These are phyloP conservation scores for Drosophila ezoana DNA, from an alignment of 2,888 invertebrate species.

Conservation along the genomic window DNA sequence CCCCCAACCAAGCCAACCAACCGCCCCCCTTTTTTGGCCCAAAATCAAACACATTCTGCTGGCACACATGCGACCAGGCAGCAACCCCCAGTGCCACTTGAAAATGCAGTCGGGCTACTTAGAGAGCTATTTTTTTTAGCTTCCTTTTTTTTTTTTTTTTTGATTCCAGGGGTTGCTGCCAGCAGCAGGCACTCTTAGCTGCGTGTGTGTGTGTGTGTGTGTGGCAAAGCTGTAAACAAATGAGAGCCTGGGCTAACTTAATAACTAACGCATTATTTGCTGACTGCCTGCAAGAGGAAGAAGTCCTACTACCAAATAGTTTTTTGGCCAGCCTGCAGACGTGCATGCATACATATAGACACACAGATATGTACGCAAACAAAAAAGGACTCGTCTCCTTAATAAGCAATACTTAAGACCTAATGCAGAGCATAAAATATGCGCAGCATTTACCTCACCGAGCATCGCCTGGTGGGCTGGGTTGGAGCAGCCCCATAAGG, in stretches of 20 bases:
- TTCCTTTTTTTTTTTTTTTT: no score
- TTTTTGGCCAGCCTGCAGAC: not conserved
- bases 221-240: slow-evolving; percentile 68
- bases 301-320: slow-evolving; percentile 18
- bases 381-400: slow-evolving; percentile 50
- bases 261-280: slow-evolving; percentile 68
- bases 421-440: slow-evolving; percentile 77
- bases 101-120: slow-evolving; percentile 76
- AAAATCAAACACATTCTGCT: slow-evolving; percentile 55
- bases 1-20: not conserved
- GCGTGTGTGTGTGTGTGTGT: slow-evolving; percentile 12
- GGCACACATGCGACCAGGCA: slow-evolving; percentile 45
- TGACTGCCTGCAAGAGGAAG: slow-evolving; percentile 10
- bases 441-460: slow-evolving; percentile 66
- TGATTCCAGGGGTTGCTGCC: slow-evolving; percentile 52
- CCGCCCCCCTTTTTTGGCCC: slow-evolving; percentile 1
- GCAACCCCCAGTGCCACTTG: slow-evolving; percentile 57
- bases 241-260: slow-evolving; percentile 64
- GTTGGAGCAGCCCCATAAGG: slow-evolving; percentile 34
- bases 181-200: slow-evolving; percentile 7
- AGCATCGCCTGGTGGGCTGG: not conserved
- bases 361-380: slow-evolving; percentile 1
- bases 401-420: slow-evolving; percentile 77
- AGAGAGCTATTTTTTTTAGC: slow-evolving; percentile 28
- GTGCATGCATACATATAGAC: not conserved